Conservation (phyloP, 2,113 vertebrate species). For the Jaculus jaculus region DNA sequence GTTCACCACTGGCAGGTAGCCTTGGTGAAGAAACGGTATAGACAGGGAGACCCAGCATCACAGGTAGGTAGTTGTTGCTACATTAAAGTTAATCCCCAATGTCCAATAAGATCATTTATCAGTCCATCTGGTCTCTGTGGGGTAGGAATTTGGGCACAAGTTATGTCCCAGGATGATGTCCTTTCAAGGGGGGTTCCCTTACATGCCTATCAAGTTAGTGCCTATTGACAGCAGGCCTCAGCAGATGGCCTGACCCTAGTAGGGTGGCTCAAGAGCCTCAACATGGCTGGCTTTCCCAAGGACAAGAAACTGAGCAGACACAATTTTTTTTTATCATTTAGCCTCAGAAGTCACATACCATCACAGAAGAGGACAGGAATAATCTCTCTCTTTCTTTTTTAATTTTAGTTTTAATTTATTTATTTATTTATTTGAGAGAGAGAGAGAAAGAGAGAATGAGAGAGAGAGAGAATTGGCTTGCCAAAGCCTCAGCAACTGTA, state of each 20-base stretch:
- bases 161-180: neutral
- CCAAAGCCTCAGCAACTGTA: too few relatives aligned
- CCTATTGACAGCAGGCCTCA: neutral
- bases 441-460: too few relatives aligned
- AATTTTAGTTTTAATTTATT: too few relatives aligned
- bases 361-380: neutral
- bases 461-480: too few relatives aligned
- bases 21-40: neutral
- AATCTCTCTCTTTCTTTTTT: neutral
- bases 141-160: neutral
- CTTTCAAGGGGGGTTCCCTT: neutral
- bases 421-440: too few relatives aligned
- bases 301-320: neutral
- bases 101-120: neutral
- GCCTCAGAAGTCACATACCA: neutral
- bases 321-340: neutral
- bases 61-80: neutral
- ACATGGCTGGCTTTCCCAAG: neutral
- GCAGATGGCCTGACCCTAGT: neutral
- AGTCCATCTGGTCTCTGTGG: neutral
- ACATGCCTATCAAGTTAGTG: neutral
- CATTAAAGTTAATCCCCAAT: neutral
- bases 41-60: neutral
- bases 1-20: neutral
- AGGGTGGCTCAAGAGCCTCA: neutral